Base-by-base conservation (phyloP, 2,888 invertebrate species). In the Diarsia rubi region DNA sequence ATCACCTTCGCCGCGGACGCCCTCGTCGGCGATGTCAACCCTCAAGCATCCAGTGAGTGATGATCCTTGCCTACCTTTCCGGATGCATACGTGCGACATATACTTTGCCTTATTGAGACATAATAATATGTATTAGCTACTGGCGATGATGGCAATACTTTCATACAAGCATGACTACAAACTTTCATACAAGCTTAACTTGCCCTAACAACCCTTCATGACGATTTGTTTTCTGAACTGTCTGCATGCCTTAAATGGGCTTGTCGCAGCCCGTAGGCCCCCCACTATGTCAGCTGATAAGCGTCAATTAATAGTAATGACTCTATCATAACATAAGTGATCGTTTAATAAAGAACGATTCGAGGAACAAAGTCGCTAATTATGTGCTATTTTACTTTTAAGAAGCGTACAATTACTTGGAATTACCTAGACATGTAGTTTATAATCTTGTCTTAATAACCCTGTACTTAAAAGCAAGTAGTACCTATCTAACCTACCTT, bases 221-320 rank as follows among this genome's bases (percentile, higher is more conserved):
- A 54, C 24, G 24, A 14, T 14, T 6, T 12, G 1, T 4, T 52
- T 52, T 52, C 0, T n/a, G 52, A 12, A 24, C 24, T 14, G 24
- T 24, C 5, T 54, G 12, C 14, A 2, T 52, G 52, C n/a, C 12
- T 12, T 47, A 47, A 31, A 37, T 6, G 16, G 21, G 2, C 49
- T 49, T 9, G 21, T 11, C 21, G 52, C 49, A 11, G 9, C 21
- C 49, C 0, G 21, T 49, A 49, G 3, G 2, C 21, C 21, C 9
- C 3, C 21, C 52, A 52, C 52, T 52, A 59, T 37, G 45, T 27
- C 62, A 49, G 54, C n/a, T 47, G 24, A 11, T 44, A 70, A 64
- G 37, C 19, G 57, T 27, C 59, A 59, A 78, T 70, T 78, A 65
- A 65, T 65, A 77, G 14, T 78, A 77, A 77, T 77, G 57, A 65